phyloP scores from a whole-genome alignment of 2,888 invertebrate species.

The Drosophila nr. perissopoda region DNA sequence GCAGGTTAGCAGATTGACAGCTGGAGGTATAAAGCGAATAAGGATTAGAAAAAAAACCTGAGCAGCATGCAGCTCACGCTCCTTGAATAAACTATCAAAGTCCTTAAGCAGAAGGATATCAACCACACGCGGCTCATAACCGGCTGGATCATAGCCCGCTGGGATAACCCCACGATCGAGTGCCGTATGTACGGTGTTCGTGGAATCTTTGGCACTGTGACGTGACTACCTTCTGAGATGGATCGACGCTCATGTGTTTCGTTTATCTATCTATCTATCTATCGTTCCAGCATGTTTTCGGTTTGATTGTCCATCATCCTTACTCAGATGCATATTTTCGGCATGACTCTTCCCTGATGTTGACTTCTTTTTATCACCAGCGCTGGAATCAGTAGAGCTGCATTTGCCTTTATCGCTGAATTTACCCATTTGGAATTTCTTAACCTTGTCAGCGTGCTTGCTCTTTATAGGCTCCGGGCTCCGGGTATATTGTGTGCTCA shows the following conservation, averaged over 20 bases:
- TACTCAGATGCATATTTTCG: neutral
- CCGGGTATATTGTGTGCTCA: constrained; percentile 12
- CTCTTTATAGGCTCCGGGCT: constrained; percentile 14
- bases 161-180: neutral
- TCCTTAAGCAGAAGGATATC: constrained; percentile 53
- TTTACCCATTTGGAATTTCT: neutral
- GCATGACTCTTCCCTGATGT: neutral
- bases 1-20: neutral
- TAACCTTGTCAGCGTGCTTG: constrained; percentile 6
- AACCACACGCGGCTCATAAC: constrained; percentile 25
- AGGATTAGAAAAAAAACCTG: neutral
- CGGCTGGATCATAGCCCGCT: no score
- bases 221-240: constrained; percentile 35
- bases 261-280: no score
- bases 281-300: neutral
- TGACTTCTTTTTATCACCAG: neutral
- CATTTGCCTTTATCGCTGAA: neutral
- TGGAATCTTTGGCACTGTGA: neutral
- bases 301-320: neutral
- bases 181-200: neutral
- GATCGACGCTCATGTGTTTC: constrained; percentile 48
- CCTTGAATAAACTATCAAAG: constrained; percentile 57
- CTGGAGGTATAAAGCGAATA: neutral
- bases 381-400: neutral
- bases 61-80: neutral